phyloP scores from a whole-genome alignment of 1,140 invertebrate genomes.

The Whitmania pigra region DNA sequence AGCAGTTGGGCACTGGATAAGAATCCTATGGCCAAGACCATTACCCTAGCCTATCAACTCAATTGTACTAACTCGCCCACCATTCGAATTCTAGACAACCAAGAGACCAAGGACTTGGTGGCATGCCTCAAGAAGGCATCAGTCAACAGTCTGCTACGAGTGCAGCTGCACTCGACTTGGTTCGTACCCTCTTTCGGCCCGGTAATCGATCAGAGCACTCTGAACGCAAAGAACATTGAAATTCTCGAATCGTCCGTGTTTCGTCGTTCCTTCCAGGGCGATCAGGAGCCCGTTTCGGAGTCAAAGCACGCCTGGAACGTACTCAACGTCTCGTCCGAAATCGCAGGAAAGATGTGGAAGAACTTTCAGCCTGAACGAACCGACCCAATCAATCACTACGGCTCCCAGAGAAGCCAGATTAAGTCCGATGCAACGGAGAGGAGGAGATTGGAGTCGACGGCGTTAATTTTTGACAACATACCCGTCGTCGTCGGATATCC shows the following conservation, averaged over 20 bases:
- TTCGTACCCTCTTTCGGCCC: constrained; percentile 56
- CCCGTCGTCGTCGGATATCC: too few relatives aligned
- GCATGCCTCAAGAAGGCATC: constrained; percentile 69
- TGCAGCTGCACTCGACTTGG: constrained; percentile 48
- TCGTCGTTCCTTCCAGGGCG: too few relatives aligned
- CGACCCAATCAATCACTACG: constrained; percentile 56
- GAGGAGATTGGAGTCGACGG: too few relatives aligned
- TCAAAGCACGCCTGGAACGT: constrained; percentile 77
- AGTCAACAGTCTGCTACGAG: constrained; percentile 60
- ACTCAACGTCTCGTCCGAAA: constrained; percentile 68
- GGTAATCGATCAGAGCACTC: constrained; percentile 50
- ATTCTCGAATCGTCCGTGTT: background rate
- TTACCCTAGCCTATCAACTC: constrained; percentile 61
- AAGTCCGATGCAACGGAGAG: too few relatives aligned
- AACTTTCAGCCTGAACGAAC: constrained; percentile 52
- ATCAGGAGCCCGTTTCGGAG: constrained; percentile 62
- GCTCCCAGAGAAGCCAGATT: too few relatives aligned
- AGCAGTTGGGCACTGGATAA: constrained; percentile 81
- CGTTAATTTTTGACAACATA: too few relatives aligned
- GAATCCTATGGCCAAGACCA: constrained; percentile 71
- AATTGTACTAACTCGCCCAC: background rate
- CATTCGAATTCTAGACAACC: constrained; percentile 23
- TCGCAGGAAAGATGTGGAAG: constrained; percentile 77
- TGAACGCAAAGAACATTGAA: constrained; percentile 27
- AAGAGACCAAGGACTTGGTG: constrained; percentile 49